Conservation (phyloP, 2,113 vertebrate species). For the Condylura cristata region DNA sequence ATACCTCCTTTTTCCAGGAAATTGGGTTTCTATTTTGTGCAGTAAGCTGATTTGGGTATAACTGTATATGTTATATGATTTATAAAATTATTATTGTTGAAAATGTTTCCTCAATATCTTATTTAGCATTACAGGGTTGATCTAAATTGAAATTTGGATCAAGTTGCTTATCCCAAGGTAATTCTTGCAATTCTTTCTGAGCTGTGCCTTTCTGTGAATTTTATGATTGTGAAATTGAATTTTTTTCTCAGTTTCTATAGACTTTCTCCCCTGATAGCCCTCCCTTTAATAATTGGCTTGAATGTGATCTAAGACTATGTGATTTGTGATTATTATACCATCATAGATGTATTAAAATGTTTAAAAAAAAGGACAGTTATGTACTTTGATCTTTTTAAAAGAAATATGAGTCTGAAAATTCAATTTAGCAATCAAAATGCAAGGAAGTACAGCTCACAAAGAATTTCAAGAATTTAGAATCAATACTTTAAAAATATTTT, state of each 20-base stretch:
- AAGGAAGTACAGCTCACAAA: no score
- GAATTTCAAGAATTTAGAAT: not conserved
- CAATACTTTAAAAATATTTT: not conserved
- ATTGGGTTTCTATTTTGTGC: not conserved
- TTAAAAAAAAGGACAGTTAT: not conserved
- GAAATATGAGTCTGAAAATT: slow-evolving; percentile 13
- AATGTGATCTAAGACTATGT: not conserved
- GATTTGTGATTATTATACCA: not conserved
- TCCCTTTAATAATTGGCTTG: not conserved
- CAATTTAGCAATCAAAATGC: no score
- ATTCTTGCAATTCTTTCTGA: not conserved
- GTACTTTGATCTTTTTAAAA: not conserved
- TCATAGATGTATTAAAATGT: not conserved
- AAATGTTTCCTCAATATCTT: slow-evolving; percentile 14
- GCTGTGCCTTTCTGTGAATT: not conserved
- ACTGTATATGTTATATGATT: not conserved
- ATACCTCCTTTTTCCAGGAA: not conserved
- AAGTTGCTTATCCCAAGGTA: not conserved
- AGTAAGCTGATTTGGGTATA: slow-evolving; percentile 4
- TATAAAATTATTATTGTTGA: not conserved
- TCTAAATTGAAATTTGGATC: not conserved
- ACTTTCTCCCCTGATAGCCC: not conserved
- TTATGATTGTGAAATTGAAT: not conserved
- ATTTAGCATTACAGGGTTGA: not conserved
- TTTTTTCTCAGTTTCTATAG: not conserved